A percentile compares a stretch with the other conserved stretches of the same genome.
Evolutionary conservation across 2,797 vertebrate genomes (phyloP).

Genomic region (Coendou prehensilis): DNA sequence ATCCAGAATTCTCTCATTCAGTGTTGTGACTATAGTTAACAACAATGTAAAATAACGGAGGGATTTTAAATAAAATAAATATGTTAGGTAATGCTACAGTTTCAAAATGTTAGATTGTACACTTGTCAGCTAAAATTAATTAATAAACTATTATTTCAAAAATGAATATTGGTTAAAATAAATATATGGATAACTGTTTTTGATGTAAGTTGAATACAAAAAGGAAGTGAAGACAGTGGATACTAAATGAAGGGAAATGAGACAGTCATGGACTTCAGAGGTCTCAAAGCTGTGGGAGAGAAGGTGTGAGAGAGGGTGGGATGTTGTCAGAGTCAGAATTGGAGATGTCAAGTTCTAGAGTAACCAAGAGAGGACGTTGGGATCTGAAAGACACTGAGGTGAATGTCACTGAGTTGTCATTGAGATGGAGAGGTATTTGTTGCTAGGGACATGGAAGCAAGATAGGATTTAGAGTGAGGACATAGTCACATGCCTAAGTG

Average conservation of each 20-base stretch:
- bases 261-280: rapidly evolving
- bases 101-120: neutral
- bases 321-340: neutral
- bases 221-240: neutral
- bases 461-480: neutral
- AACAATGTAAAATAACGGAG: neutral
- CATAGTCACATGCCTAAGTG: neutral
- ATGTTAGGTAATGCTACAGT: neutral
- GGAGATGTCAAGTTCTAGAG: neutral
- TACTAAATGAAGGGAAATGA: neutral
- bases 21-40: neutral
- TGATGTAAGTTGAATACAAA: neutral
- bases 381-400: neutral
- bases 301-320: neutral
- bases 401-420: neutral
- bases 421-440: neutral
- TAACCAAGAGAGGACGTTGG: neutral
- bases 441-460: neutral
- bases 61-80: neutral
- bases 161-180: neutral
- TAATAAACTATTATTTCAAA: neutral
- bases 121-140: constrained; percentile 1
- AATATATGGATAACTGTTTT: neutral
- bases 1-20: neutral
- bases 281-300: neutral